phyloP scores from a whole-genome alignment of 30 jellyfish, hydroid and myxozoan species.

The Morbakka virulenta region DNA sequence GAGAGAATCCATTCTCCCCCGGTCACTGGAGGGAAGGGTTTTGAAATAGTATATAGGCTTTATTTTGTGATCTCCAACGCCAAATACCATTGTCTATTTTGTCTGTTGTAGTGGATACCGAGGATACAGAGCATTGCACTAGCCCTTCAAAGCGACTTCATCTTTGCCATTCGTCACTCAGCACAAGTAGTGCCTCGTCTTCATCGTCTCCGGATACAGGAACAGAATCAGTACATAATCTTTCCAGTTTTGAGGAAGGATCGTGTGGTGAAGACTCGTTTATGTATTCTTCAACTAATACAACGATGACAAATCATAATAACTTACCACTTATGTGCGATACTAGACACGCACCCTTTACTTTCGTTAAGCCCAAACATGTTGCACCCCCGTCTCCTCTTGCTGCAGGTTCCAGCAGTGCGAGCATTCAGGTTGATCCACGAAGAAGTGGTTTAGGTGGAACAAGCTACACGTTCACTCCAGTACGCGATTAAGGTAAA shows the following conservation, averaged over 20 bases:
- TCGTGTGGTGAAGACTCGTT: slow-evolving; percentile 83
- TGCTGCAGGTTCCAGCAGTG: slow-evolving; percentile 90
- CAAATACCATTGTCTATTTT: too few relatives aligned
- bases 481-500: slow-evolving; percentile 64
- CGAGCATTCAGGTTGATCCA: slow-evolving; percentile 50
- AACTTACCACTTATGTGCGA: slow-evolving; percentile 58
- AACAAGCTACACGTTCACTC: slow-evolving; percentile 81
- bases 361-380: slow-evolving; percentile 86
- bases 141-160: slow-evolving; percentile 61
- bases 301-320: slow-evolving; percentile 11
- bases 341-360: slow-evolving; percentile 56
- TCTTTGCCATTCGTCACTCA: slow-evolving; percentile 45
- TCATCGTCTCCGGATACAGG: slow-evolving; percentile 88
- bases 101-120: slow-evolving; percentile 97
- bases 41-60: too few relatives aligned
- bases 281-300: slow-evolving; percentile 26
- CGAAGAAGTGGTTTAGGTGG: slow-evolving; percentile 34
- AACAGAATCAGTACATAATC: slow-evolving; percentile 51
- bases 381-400: slow-evolving; percentile 99
- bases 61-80: too few relatives aligned
- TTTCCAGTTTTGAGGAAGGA: slow-evolving; percentile 73
- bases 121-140: slow-evolving; percentile 60
- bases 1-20: too few relatives aligned
- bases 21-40: too few relatives aligned
- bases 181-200: slow-evolving; percentile 84